Evolutionary conservation across 2,797 vertebrate species (phyloP), one percentile per base, ranked within the genome.

Genomic region (Poliocrania exsul): DNA sequence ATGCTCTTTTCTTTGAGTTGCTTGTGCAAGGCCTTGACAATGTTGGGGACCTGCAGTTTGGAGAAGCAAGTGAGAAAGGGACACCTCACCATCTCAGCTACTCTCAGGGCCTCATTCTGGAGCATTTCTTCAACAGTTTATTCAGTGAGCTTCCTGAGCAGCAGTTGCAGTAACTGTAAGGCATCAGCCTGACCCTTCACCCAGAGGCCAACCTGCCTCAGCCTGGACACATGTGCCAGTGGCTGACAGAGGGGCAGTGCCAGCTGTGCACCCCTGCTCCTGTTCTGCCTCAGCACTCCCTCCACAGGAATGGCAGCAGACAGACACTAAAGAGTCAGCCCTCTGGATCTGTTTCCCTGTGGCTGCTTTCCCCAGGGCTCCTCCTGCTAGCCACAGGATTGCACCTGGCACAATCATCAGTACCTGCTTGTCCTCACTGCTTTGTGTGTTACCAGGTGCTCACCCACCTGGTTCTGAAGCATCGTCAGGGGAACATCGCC

Each of bases 1-100:
- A 98, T 72, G 71, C 98, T 99, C 95, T 99, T 99, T 58, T 99
- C 99, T 93, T 98, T 99, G 54, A 99, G 98, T 91, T 99, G 99
- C 88, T 97, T 98, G 95, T 99, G 98, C 77, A 99, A 97, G 88
- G 98, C 98, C 95, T 99, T 99, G 88, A 99, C 94, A 23, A 99
- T 98, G 42, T 81, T 97, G 2, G 99, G 98, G 57, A 99, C 98
- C 99, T 99, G 96, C 37, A 78, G 69, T 77, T 79, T 58, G 42
- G 86, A 75, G 80, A 91, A 86, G 21, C 35, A 81, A 77, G 38
- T 6, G 33, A 82, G 60, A 67, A 83, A 42, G 44, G 40, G 21
- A 66, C 47, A n/a, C 12, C 33, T 65, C 12, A 16, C 31, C 46
- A 82, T 18, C 16, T 25, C 49, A 35, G 61, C 44, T 69, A 46